These are phyloP conservation scores for Sycon ciliatum DNA, from an alignment of 37 sponge, comb jelly and placozoan genomes.

Conservation along the genomic window DNA sequence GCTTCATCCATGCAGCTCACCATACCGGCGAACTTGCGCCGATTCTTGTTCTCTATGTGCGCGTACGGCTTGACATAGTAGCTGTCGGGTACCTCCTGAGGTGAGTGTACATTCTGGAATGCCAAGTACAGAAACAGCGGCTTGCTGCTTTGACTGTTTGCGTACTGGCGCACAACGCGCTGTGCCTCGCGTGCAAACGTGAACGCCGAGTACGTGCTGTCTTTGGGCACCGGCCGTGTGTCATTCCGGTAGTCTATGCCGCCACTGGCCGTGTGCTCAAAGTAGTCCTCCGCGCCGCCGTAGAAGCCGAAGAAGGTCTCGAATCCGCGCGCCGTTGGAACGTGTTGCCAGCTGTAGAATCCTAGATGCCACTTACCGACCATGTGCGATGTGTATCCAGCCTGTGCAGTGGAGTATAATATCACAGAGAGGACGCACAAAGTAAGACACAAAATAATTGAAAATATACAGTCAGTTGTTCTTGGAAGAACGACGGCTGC, in stretches of 20 bases:
- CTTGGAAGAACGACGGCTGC: too few species aligned
- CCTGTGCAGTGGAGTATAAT: neutral
- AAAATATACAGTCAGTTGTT: too few species aligned
- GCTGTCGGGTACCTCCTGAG: conserved; percentile 37
- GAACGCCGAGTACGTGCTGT: conserved; percentile 29
- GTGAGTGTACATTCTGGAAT: conserved; percentile 28
- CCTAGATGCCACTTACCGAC: conserved; percentile 46
- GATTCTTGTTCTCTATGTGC: neutral
- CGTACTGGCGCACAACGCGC: conserved; percentile 16
- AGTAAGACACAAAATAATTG: too few species aligned
- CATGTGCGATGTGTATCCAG: conserved; percentile 5
- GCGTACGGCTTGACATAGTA: conserved; percentile 15
- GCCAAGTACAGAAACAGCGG: conserved; percentile 46
- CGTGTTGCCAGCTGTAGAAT: conserved; percentile 20
- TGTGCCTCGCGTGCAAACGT: conserved; percentile 21
- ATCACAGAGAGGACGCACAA: too few species aligned
- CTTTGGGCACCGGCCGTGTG: neutral
- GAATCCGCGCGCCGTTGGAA: conserved; percentile 38
- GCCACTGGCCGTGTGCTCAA: conserved; percentile 19
- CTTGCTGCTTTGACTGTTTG: neutral
- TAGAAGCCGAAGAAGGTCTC: conserved; percentile 35
- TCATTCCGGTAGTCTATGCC: conserved; percentile 33
- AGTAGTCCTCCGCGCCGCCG: conserved; percentile 30
- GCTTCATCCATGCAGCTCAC: conserved; percentile 25
- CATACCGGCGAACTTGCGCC: conserved; percentile 37